Evolutionary conservation across 2,888 invertebrate species (phyloP).

Genomic region (Tineola bisselliella): DNA sequence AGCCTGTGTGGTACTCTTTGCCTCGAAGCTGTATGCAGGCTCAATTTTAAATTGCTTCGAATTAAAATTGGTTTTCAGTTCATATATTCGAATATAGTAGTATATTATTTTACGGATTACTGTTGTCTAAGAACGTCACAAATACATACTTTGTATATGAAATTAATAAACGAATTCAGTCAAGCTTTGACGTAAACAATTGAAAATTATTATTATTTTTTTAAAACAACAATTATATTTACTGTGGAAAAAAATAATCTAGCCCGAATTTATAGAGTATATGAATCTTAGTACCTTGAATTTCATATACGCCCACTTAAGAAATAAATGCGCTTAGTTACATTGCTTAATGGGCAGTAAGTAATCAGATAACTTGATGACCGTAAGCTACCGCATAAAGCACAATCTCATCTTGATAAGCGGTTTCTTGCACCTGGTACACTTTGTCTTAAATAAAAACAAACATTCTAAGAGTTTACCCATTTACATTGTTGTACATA

Average conservation of each 20-base stretch:
- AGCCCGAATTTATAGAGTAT: too few relatives aligned
- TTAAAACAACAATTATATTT: too few relatives aligned
- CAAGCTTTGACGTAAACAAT: too few relatives aligned
- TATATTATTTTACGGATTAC: too few relatives aligned
- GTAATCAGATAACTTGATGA: slow-evolving; percentile 7
- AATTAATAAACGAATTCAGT: too few relatives aligned
- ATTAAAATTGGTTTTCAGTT: too few relatives aligned
- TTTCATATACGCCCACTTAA: slow-evolving; percentile 13
- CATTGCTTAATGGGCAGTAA: slow-evolving; percentile 13
- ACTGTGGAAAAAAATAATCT: too few relatives aligned
- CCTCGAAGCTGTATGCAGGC: background rate
- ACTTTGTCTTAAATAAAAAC: background rate
- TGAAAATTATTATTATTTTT: too few relatives aligned
- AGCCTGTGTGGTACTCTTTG: slow-evolving; percentile 13
- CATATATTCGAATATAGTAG: too few relatives aligned
- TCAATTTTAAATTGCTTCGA: background rate
- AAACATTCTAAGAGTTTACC: background rate
- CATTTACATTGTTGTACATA: background rate
- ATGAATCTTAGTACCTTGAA: background rate
- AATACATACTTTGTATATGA: too few relatives aligned
- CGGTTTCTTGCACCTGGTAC: background rate
- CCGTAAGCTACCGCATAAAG: slow-evolving; percentile 7
- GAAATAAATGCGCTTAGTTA: slow-evolving; percentile 10
- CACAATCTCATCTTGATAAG: background rate
- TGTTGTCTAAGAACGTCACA: too few relatives aligned